Percentiles rank a stretch among this genome's conserved stretches.
Evolutionary conservation across 2,888 invertebrate genomes (phyloP).

Genomic region (Oscheius sp.): DNA sequence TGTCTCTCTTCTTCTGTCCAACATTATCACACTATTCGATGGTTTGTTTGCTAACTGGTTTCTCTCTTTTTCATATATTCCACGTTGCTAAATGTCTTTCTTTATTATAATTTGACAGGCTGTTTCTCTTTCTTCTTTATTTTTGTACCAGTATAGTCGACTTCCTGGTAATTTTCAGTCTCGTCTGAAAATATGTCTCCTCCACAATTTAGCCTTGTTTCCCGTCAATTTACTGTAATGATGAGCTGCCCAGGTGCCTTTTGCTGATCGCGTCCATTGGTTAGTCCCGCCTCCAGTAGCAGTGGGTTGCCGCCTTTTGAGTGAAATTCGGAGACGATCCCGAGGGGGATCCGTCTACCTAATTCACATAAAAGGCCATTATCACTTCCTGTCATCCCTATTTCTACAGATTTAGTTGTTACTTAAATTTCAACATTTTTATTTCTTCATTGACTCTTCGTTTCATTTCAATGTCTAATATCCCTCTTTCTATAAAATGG

Average conservation of each 20-base stretch:
- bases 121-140: too few species aligned
- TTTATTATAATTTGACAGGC: too few species aligned
- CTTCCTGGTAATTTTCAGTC: background rate
- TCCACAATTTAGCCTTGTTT: background rate
- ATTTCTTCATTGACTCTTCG: background rate
- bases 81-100: too few species aligned
- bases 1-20: background rate
- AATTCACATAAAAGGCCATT: background rate
- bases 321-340: constrained; percentile 11
- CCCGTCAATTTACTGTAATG: constrained; percentile 25
- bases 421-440: background rate
- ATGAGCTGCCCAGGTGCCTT: constrained; percentile 20
- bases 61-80: background rate
- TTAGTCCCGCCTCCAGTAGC: constrained; percentile 22
- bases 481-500: background rate
- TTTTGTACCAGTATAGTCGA: background rate
- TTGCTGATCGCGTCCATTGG: constrained; percentile 15
- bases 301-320: constrained; percentile 8
- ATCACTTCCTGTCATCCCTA: background rate
- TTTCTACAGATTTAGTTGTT: too few species aligned
- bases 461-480: background rate
- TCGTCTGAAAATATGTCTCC: background rate
- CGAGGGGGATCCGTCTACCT: background rate
- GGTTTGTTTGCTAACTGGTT: background rate
- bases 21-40: too few species aligned